Conservation (phyloP, 2,797 vertebrate genomes). For the Malacoraja senta region DNA sequence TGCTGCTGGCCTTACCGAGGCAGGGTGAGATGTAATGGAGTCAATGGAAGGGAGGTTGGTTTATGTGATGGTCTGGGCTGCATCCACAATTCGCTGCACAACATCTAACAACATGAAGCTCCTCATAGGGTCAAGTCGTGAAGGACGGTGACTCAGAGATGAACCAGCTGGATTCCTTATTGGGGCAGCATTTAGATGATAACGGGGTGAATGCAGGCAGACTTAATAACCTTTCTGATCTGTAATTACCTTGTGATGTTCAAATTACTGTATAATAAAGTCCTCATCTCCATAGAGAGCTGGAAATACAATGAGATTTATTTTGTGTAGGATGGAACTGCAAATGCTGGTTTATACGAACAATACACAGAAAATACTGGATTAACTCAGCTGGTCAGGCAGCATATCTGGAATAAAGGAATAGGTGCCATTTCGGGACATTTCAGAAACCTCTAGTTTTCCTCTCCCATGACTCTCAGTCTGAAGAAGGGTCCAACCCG, state of each 20-base stretch:
- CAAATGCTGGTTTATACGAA: too few species aligned
- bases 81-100: not conserved
- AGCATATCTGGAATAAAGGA: too few species aligned
- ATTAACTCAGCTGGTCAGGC: too few species aligned
- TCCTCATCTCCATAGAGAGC: not conserved
- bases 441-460: too few species aligned
- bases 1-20: too few species aligned
- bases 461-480: too few species aligned
- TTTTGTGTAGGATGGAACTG: not conserved
- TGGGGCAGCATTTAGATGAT: not conserved
- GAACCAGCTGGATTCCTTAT: not conserved
- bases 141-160: not conserved
- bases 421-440: too few species aligned
- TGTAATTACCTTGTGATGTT: slow-evolving; percentile 14
- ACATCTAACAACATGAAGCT: not conserved
- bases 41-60: too few species aligned
- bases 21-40: too few species aligned
- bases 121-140: not conserved
- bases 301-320: not conserved
- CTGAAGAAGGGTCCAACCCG: too few species aligned
- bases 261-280: slow-evolving; percentile 16
- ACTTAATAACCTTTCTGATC: slow-evolving; percentile 2
- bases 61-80: too few species aligned
- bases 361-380: too few species aligned
- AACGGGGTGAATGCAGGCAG: not conserved